Percentiles rank a stretch among this genome's conserved stretches.
These are phyloP conservation scores for Ploceus nigricollis DNA, from an alignment of 2,113 vertebrate genomes.

Conservation along the genomic window DNA sequence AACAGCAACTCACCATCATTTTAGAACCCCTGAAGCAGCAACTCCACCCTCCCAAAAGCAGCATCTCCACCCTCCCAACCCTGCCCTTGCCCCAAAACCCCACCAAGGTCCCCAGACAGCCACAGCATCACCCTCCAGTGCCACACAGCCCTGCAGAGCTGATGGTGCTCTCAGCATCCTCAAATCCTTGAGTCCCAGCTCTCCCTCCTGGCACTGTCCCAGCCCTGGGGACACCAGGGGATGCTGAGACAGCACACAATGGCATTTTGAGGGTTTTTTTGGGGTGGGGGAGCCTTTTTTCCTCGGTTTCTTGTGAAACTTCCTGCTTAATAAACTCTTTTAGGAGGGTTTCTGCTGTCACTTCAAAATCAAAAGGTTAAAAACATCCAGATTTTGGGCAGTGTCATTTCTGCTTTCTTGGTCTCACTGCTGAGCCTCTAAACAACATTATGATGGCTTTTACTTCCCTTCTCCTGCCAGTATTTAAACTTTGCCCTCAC, in stretches of 20 bases:
- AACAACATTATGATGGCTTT: neutral
- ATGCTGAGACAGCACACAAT: neutral
- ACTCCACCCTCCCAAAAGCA: neutral
- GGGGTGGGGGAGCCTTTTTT: neutral
- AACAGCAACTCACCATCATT: rapidly evolving
- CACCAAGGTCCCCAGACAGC: neutral
- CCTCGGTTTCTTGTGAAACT: neutral
- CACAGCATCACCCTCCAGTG: rapidly evolving
- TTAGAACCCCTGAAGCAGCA: neutral
- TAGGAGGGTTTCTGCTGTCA: neutral
- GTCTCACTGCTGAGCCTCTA: neutral
- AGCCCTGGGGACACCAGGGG: rapidly evolving
- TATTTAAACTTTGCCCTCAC: neutral
- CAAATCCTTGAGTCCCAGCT: neutral
- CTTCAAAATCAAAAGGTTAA: neutral
- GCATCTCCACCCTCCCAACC: neutral
- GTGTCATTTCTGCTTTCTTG: neutral
- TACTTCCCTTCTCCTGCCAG: neutral
- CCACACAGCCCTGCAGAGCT: rapidly evolving
- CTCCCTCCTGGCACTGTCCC: neutral
- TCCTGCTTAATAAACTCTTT: neutral
- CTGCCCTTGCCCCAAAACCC: rapidly evolving
- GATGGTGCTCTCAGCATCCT: neutral
- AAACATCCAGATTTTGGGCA: neutral
- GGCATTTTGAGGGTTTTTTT: neutral